Conservation (phyloP, 2,113 vertebrate species). For the Lipophrys pholis region DNA sequence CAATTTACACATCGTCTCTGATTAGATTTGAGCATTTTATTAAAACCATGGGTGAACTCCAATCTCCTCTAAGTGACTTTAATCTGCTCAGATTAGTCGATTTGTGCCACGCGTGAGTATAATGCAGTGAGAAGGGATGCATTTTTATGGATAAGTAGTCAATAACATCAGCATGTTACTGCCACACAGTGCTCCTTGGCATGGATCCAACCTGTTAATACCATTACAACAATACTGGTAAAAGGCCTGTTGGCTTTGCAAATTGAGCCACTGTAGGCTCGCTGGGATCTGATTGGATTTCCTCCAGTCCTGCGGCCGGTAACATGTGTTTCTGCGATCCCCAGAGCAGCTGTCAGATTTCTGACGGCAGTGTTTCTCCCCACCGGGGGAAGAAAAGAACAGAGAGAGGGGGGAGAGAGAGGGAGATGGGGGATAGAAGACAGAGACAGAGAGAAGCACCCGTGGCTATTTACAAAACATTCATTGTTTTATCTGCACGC, state of each 20-base stretch:
- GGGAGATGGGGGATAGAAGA: slow-evolving; percentile 21
- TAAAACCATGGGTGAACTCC: slow-evolving; percentile 71
- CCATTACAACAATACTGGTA: slow-evolving; percentile 80
- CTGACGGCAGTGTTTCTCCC: slow-evolving; percentile 58
- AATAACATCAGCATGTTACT: slow-evolving; percentile 79
- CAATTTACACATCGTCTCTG: slow-evolving; percentile 69
- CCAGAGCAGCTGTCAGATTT: slow-evolving; percentile 80
- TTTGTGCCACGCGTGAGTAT: slow-evolving; percentile 67
- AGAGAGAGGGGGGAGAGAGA: slow-evolving; percentile 21
- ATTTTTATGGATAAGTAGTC: slow-evolving; percentile 82
- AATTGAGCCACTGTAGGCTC: slow-evolving; percentile 76
- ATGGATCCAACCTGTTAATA: slow-evolving; percentile 79
- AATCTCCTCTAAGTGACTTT: slow-evolving; percentile 77
- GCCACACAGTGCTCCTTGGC: slow-evolving; percentile 75
- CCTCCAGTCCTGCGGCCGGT: slow-evolving; percentile 74
- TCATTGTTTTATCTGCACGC: slow-evolving; percentile 78
- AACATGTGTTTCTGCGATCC: slow-evolving; percentile 82
- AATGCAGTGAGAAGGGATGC: slow-evolving; percentile 71
- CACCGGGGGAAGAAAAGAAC: slow-evolving; percentile 47
- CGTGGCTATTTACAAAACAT: slow-evolving; percentile 81
- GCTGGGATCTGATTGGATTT: slow-evolving; percentile 81
- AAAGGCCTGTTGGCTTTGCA: slow-evolving; percentile 81
- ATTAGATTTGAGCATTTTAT: slow-evolving; percentile 74
- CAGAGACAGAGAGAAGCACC: slow-evolving; percentile 62
- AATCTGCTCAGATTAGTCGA: slow-evolving; percentile 73